phyloP scores from a whole-genome alignment of 2,888 invertebrate genomes.

The Stenichneumon culpator region DNA sequence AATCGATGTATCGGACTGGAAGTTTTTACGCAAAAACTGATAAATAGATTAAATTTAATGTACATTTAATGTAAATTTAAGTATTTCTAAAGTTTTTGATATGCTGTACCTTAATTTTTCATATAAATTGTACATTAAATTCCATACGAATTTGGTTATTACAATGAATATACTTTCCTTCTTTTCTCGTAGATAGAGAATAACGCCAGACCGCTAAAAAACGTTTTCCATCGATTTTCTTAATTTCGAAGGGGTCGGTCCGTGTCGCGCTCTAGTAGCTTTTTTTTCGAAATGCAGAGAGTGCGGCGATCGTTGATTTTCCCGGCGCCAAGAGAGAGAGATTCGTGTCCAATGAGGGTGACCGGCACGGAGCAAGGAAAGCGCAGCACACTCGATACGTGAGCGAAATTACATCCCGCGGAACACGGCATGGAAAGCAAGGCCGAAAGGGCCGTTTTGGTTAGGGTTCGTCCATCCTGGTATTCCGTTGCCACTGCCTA shows the following conservation, averaged over 20 bases:
- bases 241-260: background rate
- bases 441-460: conserved; percentile 34
- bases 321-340: background rate
- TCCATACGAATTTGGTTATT: conserved; percentile 13
- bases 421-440: conserved; percentile 1
- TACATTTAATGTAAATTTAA: too few relatives aligned
- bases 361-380: background rate
- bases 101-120: too few relatives aligned
- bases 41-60: too few relatives aligned
- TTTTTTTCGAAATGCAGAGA: background rate
- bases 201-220: conserved; percentile 59
- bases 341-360: background rate
- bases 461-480: conserved; percentile 28
- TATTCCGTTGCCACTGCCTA: conserved; percentile 25
- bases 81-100: too few relatives aligned
- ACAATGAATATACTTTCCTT: conserved; percentile 34
- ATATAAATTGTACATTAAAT: too few relatives aligned
- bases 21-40: too few relatives aligned
- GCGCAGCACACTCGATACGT: background rate
- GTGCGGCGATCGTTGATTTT: background rate
- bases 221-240: conserved; percentile 25
- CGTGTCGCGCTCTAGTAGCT: too few relatives aligned
- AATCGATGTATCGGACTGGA: too few relatives aligned
- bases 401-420: conserved; percentile 24
- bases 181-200: conserved; percentile 38